A percentile compares a stretch with the other conserved stretches of the same genome.
Conservation (phyloP, 1,140 invertebrate species). For the Fopius arisanus region DNA sequence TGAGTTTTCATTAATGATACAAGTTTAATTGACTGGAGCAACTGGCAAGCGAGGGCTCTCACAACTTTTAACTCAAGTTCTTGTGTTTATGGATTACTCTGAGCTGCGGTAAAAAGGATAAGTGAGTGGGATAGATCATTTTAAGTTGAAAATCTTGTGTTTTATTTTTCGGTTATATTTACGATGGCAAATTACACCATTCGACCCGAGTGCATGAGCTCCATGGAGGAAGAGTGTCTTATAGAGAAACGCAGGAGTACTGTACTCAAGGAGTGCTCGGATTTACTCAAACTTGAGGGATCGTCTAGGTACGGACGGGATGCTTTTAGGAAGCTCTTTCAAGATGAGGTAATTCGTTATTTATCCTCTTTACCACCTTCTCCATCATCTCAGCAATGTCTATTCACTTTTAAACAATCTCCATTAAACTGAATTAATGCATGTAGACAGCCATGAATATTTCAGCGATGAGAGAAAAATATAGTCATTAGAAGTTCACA, state of each 20-base stretch:
- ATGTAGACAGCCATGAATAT: neutral
- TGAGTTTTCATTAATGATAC: neutral
- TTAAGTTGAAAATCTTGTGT: neutral
- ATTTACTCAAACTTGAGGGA: constrained; percentile 67
- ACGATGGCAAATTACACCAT: constrained; percentile 35
- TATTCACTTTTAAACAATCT: neutral
- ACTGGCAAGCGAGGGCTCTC: neutral
- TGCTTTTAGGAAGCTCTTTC: constrained; percentile 70
- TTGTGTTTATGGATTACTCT: neutral
- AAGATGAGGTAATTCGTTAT: constrained; percentile 69
- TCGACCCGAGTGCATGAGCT: constrained; percentile 61
- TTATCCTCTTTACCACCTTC: constrained; percentile 12
- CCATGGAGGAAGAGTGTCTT: constrained; percentile 74
- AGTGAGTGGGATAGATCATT: neutral
- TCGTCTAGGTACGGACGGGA: constrained; percentile 70
- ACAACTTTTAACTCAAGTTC: neutral
- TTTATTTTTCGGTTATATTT: neutral
- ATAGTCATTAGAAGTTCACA: neutral
- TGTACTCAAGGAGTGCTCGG: constrained; percentile 70
- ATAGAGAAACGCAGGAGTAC: constrained; percentile 67
- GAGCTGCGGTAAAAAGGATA: constrained; percentile 1
- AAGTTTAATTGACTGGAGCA: neutral
- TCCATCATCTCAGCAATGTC: neutral
- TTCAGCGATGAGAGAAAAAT: neutral
- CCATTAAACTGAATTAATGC: neutral